Base-by-base conservation (phyloP, 2,888 invertebrate genomes). In the Trissoscelio sp. region DNA sequence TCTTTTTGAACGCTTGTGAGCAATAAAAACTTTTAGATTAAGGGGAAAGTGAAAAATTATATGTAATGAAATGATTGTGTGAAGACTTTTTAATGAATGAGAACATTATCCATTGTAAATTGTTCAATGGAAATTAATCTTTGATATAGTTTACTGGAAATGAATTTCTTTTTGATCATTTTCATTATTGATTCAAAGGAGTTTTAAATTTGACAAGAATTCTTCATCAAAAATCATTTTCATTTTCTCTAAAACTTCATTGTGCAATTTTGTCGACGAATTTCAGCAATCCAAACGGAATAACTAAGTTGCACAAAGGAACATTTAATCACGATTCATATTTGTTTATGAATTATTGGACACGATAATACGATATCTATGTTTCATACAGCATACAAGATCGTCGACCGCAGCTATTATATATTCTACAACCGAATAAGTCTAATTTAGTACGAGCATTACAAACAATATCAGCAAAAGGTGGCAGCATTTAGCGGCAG, bases 401-500 rank as follows among this genome's bases (percentile, higher is more conserved):
- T 42, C 60, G 24, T 16, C 28, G 16, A 14, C 16, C 44, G 5
- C 6, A 7, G 16, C 16, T 9, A 60, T 24, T 39, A 57, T 39
- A 39, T 39, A 57, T 39, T 60, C 42, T 42, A 24, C 12, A 18
- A 37, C 16, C 16, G 42, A 60, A 60, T 44, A 14, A 28, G 62
- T 31, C 16, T 62, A 66, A 66, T 66, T 66, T 66, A 51, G 24
- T 66, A 66, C 20, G 37, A 51, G 28, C 11, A 66, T 51, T 66
- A 39, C 51, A 66, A 51, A 51, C 39, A 66, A 39, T 66, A 66
- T 39, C 24, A 39, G 31, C 37, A 18, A 14, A 37, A 64, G 28
- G 6, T 44, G 7, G 24, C 28, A 18, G 12, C 9, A 22, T 44
- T 64, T 24, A 46, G 3, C 22, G 4, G 28, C 11, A 46, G 28